Evolutionary conservation across 2,888 invertebrate genomes (phyloP), one percentile per base, ranked within the genome.

Genomic region (Brachynemurus nebulosus): DNA sequence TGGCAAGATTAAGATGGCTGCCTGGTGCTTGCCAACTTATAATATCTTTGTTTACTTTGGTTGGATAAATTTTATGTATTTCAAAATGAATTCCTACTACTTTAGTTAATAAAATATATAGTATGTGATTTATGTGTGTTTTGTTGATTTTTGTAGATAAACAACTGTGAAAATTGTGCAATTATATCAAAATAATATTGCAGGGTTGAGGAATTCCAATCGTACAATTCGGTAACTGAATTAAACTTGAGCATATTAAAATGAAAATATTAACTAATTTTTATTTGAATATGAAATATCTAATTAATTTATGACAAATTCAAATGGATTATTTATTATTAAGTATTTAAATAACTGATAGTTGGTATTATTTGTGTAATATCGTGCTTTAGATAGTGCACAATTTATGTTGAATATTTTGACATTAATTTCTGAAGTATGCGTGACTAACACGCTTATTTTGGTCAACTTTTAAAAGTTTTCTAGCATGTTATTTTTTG

Each of bases 1-100:
- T 56, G 52, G 52, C 52, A 53, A 50, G 53, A 19, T 51, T 53
- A 56, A 56, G 50, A 56, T 56, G 56, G 56, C 56, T 54, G 51
- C 53, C 48, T 46, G 45, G 51, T 45, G 50, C 51, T 53, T 53
- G 50, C 50, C 50, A 53, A 53, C 49, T 53, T 53, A 47, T 30
- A 45, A 42, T 46, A 47, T 42, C 43, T 50, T 48, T 47, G 45
- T 48, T 50, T 50, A 45, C 47, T 46, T 47, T 50, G 16, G 17
- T 37, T 17, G 18, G 20, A 18, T 34, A 12, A 12, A 34, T 14
- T 33, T 12, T 12, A 19, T 35, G n/a, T 33, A 12, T 18, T 34
- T 12, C 12, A 35, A 4, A 34, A 20, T 23, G 33, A 34, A 19
- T 34, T 18, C 18, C 20, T 25, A n/a, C n/a, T n/a, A n/a, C n/a